phyloP scores from a whole-genome alignment of 2,797 vertebrate genomes.

The Lophius americanus region DNA sequence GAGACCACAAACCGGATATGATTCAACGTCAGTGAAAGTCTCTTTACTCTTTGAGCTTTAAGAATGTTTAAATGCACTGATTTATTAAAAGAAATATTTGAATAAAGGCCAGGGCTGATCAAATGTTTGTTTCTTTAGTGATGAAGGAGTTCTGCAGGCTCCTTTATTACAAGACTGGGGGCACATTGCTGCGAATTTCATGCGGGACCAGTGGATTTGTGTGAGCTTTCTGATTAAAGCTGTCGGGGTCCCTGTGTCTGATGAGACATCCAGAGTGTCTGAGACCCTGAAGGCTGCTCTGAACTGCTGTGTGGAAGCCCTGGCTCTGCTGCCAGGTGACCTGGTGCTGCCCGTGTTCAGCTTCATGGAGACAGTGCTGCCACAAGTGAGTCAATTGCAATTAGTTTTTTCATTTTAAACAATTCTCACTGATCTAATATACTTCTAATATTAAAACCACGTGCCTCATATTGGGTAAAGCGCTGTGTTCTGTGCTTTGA shows the following conservation, averaged over 20 bases:
- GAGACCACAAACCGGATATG: slow-evolving; percentile 80
- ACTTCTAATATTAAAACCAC: no score
- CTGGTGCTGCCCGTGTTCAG: slow-evolving; percentile 87
- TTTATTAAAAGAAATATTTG: not conserved
- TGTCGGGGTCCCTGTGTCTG: slow-evolving; percentile 35
- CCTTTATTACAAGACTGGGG: slow-evolving; percentile 89
- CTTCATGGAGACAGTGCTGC: slow-evolving; percentile 86
- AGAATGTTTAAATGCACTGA: not conserved
- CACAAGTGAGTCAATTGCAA: slow-evolving; percentile 80
- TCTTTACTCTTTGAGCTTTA: not conserved
- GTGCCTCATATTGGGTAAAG: no score
- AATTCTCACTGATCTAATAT: not conserved
- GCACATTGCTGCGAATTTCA: slow-evolving; percentile 83
- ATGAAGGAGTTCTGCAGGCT: slow-evolving; percentile 57
- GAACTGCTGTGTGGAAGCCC: slow-evolving; percentile 78
- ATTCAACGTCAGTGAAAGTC: slow-evolving; percentile 56
- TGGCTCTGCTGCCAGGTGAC: slow-evolving; percentile 88
- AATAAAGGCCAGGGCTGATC: slow-evolving; percentile 5
- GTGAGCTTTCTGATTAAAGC: slow-evolving; percentile 80
- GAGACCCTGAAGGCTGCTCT: slow-evolving; percentile 77
- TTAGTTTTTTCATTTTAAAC: not conserved
- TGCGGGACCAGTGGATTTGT: slow-evolving; percentile 92
- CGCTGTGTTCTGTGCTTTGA: no score
- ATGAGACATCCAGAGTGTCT: slow-evolving; percentile 30
- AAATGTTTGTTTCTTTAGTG: slow-evolving; percentile 69